A percentile compares a stretch with the other conserved stretches of the same genome.
phyloP scores from a whole-genome alignment of 2,797 vertebrate species.

The Gadopsis bispinosus region DNA sequence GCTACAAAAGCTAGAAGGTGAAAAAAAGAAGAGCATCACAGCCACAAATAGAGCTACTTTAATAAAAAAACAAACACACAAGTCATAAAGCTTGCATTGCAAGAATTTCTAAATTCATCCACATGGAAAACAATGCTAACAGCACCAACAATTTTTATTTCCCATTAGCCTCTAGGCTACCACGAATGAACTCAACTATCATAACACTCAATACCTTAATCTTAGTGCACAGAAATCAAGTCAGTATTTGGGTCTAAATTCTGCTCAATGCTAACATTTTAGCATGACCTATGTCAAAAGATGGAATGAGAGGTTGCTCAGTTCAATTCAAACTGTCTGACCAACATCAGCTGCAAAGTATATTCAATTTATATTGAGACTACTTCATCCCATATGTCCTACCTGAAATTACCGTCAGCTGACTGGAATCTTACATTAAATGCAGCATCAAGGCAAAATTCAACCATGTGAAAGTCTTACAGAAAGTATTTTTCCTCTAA shows the following conservation, averaged over 20 bases:
- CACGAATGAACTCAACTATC: not conserved
- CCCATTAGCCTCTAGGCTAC: not conserved
- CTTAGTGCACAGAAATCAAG: not conserved
- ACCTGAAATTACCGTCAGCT: not conserved
- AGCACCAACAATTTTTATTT: not conserved
- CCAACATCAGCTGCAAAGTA: not conserved
- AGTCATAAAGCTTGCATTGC: not conserved
- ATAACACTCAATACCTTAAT: not conserved
- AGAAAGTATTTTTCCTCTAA: not conserved
- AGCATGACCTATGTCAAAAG: not conserved
- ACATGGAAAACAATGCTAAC: not conserved
- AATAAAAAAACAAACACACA: not conserved
- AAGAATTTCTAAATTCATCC: not conserved
- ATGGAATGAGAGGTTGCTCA: not conserved
- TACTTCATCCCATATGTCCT: not conserved
- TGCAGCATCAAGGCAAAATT: conserved; percentile 3
- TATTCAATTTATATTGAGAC: not conserved
- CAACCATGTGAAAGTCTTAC: not conserved
- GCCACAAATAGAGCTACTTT: not conserved
- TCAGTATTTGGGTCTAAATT: too few relatives aligned
- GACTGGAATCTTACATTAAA: not conserved
- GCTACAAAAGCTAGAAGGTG: not conserved
- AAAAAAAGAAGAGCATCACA: not conserved
- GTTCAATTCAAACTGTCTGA: not conserved
- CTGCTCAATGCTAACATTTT: not conserved